Base-by-base conservation (phyloP, 2,797 vertebrate species). In the Sebastiscus tertius region DNA sequence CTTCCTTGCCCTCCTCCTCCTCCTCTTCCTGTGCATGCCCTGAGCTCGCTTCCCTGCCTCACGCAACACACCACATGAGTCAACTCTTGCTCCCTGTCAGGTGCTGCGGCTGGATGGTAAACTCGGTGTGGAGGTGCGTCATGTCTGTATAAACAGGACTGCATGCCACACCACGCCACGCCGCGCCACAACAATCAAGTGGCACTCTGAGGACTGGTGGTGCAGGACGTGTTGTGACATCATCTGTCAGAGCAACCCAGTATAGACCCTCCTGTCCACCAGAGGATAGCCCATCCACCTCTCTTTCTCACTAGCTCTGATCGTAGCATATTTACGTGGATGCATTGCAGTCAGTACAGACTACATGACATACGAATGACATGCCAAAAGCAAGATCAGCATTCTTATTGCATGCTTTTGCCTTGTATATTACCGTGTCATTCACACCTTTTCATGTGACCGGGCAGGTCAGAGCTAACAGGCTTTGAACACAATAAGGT, bases 71-170 rank as follows among this genome's bases (percentile, higher is more conserved):
- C 75, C 52, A 49, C 55, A 68, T 1, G n/a, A 79, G 58, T 59
- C 36, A n/a, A 24, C 6, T 52, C 60, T 14, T 8, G 61, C 31
- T 22, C 27, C 20, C 4, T 11, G 62, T 62, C 74, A 75, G 62
- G 46, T 67, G 66, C 33, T 24, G 13, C 8, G 52, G 55, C 69
- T 55, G 61, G 42, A 61, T 2, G 8, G n/a, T 60, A 26, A 66
- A 55, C 49, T 68, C 10, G 11, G 39, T 16, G 42, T 7, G 1
- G 54, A 74, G 72, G 22, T 0, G 22, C 80, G 77, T 71, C 64
- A 2, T 70, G 71, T 36, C 46, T 1, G 22, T 33, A 13, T 62
- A 52, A 85, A 81, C 27, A 22, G 77, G 77, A 83, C 77, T 0
- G 26, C 46, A 49, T 20, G 1, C n/a, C 68, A 42, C n/a, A 20